Base-by-base conservation (phyloP, 2,113 vertebrate species). In the Proterorhinus semilunaris region DNA sequence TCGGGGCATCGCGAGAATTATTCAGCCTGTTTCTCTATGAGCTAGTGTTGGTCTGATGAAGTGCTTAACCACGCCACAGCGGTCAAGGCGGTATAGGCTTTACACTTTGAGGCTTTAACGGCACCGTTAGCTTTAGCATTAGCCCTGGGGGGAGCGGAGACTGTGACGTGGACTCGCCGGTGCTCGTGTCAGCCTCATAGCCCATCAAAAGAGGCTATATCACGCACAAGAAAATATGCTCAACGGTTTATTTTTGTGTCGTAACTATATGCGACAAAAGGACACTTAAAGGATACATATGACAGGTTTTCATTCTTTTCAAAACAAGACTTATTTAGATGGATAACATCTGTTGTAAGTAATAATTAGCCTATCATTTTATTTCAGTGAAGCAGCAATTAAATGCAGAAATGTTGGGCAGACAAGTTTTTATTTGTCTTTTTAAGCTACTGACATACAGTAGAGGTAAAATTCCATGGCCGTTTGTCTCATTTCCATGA, bases 51-150 rank as follows among this genome's bases (percentile, higher is more conserved):
- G 79, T 48, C 61, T 66, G 65, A 82, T 75, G 76, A 81, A 70
- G 71, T 79, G 67, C 82, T 82, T 74, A 72, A 72, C 75, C 76
- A 48, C 55, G 72, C 27, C 55, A 13, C 66, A 78, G 63, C 66
- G 68, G 79, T 65, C 53, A 17, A 58, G 62, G 21, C 59, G 52
- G 65, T 36, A 2, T n/a, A 16, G 66, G 53, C 47, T 69, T 43
- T 4, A 48, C 65, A 69, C 62, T 76, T 83, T 80, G 64, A 75
- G 83, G 66, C 51, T 52, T 69, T 75, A 70, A 71, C 68, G 27
- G 55, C 79, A 17, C 63, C 75, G 68, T 58, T 84, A 84, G 77
- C 78, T 74, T 80, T 83, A 84, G 67, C 82, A 84, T 84, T 80
- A 74, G 65, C 82, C 76, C 75, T 65, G 48, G 55, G 78, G 71